Conservation (phyloP, 2,797 vertebrate species). For the Intellagama lesueurii region DNA sequence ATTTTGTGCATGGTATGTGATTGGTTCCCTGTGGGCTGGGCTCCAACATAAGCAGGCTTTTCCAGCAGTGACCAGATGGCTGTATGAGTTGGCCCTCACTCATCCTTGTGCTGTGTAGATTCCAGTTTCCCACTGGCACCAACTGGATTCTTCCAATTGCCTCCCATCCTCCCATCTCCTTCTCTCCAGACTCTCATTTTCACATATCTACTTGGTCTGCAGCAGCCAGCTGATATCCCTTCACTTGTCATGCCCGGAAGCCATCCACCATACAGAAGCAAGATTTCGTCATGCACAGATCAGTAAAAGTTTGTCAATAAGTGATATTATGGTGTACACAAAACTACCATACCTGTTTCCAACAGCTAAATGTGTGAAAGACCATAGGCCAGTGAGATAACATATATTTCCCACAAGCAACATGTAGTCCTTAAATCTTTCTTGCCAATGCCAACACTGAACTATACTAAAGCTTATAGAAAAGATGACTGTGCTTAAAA, state of each 20-base stretch:
- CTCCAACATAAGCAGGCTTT: slow-evolving; percentile 14
- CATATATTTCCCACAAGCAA: too few relatives aligned
- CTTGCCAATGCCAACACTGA: background rate
- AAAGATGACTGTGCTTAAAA: too few relatives aligned
- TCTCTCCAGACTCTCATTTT: background rate
- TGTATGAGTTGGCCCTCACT: slow-evolving; percentile 10
- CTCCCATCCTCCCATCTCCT: background rate
- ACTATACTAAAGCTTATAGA: too few relatives aligned
- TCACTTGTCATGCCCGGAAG: background rate
- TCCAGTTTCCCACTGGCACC: slow-evolving; percentile 15
- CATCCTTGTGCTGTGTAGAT: background rate
- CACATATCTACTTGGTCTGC: background rate
- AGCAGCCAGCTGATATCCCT: background rate
- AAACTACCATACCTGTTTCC: background rate
- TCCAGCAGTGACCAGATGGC: slow-evolving; percentile 37
- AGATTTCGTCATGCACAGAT: background rate
- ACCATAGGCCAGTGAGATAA: background rate
- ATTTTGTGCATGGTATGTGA: slow-evolving; percentile 12
- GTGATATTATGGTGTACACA: background rate
- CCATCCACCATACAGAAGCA: background rate
- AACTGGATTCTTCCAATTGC: background rate
- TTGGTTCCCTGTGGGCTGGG: slow-evolving; percentile 1
- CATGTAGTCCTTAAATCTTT: background rate
- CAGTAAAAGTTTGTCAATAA: background rate
- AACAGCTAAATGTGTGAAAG: background rate